These are phyloP conservation scores for Thumatha senex DNA, from an alignment of 2,888 invertebrate genomes.

Conservation along the genomic window DNA sequence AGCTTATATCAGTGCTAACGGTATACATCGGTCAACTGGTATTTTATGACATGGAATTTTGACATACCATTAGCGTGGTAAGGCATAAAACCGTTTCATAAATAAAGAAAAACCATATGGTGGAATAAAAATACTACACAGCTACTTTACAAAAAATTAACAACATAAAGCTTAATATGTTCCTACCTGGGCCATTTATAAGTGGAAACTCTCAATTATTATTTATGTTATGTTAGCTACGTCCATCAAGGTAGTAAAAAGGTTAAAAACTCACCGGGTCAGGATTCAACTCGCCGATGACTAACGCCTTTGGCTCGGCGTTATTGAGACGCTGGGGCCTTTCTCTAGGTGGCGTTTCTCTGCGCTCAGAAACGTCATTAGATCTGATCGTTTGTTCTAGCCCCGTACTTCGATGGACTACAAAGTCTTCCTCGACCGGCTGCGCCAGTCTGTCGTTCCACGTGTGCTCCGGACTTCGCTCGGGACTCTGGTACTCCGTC, in stretches of 20 bases:
- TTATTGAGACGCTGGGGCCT: constrained; percentile 39
- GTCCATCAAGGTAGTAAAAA: background rate
- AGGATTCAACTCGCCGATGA: constrained; percentile 71
- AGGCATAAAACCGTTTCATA: too few relatives aligned
- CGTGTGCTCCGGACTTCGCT: constrained; percentile 57
- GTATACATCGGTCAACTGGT: too few relatives aligned
- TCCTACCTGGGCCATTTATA: too few relatives aligned
- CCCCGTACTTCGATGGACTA: constrained; percentile 43
- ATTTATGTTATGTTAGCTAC: too few relatives aligned
- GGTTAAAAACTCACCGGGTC: constrained; percentile 63
- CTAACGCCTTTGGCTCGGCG: constrained; percentile 68
- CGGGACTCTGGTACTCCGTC: constrained; percentile 54
- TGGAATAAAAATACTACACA: too few relatives aligned
- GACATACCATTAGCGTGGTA: too few relatives aligned
- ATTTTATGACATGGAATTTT: too few relatives aligned
- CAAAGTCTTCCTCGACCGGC: constrained; percentile 47
- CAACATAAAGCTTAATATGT: too few relatives aligned
- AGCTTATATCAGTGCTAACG: too few relatives aligned
- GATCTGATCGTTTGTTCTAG: constrained; percentile 37
- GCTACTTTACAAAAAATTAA: too few relatives aligned
- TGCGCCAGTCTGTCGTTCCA: constrained; percentile 53
- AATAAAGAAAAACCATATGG: too few relatives aligned
- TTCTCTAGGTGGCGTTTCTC: constrained; percentile 52
- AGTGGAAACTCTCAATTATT: too few relatives aligned
- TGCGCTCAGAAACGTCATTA: constrained; percentile 47